Evolutionary conservation across 2,888 invertebrate genomes (phyloP), one percentile per base, ranked within the genome.

Genomic region (Piscicola geometra): DNA sequence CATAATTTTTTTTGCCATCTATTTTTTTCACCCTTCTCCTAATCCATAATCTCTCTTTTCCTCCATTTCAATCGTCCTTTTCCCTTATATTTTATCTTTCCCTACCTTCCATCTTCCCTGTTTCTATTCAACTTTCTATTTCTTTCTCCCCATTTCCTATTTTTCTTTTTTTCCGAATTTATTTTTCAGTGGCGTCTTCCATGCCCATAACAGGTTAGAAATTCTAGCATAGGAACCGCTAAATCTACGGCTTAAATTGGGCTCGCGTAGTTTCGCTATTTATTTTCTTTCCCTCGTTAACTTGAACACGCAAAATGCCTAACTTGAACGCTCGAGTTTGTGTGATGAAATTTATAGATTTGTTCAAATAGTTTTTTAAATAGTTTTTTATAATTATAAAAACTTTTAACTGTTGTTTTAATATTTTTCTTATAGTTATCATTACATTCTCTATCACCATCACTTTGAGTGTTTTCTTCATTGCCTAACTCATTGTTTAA

Each of bases 201-300:
- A 56, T 5, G 25, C 5, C 60, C 60, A 21, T 56, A 56, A 56
- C 9, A 56, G 60, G 60, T 5, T 56, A 56, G 60, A 56, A 56
- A 56, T 56, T 56, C 60, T 56, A 56, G n/a, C 60, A 56, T 56
- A 56, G 60, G 60, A 56, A 56, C 60, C 60, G 60, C 25, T 56
- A 56, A 56, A 56, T 56, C 60, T 56, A 56, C 9, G 60, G 60
- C 60, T 56, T 56, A 56, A 56, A 56, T 56, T 56, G 60, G 60
- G n/a, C 21, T 56, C 60, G 60, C 60, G 60, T 56, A 56, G 21
- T 56, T 56, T 56, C n/a, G n/a, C 60, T 56, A 56, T 56, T 56
- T 56, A 56, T 56, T 56, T 25, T 56, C 15, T n/a, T 56, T 21
- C 25, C 25, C 60, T 56, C 3, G 15, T 3, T 56, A 56, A 25